Base-by-base conservation (phyloP, 2,797 vertebrate species). In the Orientallactaga sibirica region DNA sequence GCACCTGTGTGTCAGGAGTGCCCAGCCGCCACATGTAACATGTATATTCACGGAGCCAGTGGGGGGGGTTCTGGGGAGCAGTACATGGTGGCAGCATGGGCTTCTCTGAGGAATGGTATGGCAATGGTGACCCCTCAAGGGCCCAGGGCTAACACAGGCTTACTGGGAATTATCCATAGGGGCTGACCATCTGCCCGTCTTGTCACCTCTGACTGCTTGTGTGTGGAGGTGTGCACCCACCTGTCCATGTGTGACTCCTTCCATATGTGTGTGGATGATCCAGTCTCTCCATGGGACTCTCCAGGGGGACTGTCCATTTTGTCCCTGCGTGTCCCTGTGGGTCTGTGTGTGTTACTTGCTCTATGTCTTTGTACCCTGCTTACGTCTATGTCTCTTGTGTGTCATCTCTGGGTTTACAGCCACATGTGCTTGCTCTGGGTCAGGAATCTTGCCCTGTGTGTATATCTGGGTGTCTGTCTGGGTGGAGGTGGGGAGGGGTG, bases 1-100 rank as follows among this genome's bases (percentile, higher is more conserved):
- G 97, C 27, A 90, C 37, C 61, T 14, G 0, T 84, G 88, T 97
- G 95, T 95, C 93, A 91, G 81, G 78, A 95, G 86, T 92, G 78
- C 92, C 79, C 1, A 95, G 92, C 61, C n/a, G 16, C 73, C 76
- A 64, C 89, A 73, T 48, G 77, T 58, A 4, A 64, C 89, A 73
- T 48, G 77, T 58, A 4, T 91, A 91, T 74, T 90, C 68, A 29
- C 0, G 67, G 79, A 79, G 70, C 74, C 2, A 7, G 33, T 0
- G 0, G 86, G 37, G 77, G 33, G 82, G 80, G 19, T 68, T 94
- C 86, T 16, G 5, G 61, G 68, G n/a, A 94, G 22, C 61, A 71
- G 86, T 15, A 29, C 33, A 80, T n/a, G 14, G 61, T n/a, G 78
- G 74, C 1, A 11, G 43, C 41, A 12, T n/a, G 9, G 20, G 27